These are phyloP conservation scores for Branchipolynoe longqiensis DNA, from an alignment of 2,888 invertebrate species.

Conservation along the genomic window DNA sequence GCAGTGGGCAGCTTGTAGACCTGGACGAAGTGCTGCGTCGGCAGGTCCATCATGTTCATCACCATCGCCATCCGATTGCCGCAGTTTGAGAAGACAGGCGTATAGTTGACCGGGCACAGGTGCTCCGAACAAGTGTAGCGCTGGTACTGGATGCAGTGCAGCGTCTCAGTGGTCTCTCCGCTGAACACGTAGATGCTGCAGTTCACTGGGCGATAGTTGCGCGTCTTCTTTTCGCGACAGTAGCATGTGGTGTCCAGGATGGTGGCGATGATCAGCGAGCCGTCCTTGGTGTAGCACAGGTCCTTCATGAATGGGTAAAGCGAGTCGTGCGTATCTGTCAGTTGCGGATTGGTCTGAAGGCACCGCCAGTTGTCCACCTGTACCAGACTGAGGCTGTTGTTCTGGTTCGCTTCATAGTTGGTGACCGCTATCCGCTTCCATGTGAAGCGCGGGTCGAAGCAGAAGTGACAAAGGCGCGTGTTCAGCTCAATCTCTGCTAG, in stretches of 20 bases:
- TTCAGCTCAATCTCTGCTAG: slow-evolving; percentile 74
- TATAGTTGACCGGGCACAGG: slow-evolving; percentile 80
- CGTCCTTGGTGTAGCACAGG: slow-evolving; percentile 78
- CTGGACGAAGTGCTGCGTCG: slow-evolving; percentile 77
- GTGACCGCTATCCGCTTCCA: slow-evolving; percentile 78
- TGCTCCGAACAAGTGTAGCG: slow-evolving; percentile 79
- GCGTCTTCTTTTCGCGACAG: slow-evolving; percentile 78
- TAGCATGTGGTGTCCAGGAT: slow-evolving; percentile 76
- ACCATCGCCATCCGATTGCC: slow-evolving; percentile 80
- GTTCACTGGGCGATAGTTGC: slow-evolving; percentile 77
- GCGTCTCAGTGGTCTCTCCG: slow-evolving; percentile 77
- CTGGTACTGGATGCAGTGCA: slow-evolving; percentile 80
- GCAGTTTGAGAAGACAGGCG: slow-evolving; percentile 79
- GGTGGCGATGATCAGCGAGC: slow-evolving; percentile 78
- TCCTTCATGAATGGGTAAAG: slow-evolving; percentile 78
- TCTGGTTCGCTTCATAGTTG: slow-evolving; percentile 76
- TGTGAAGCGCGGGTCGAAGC: slow-evolving; percentile 80
- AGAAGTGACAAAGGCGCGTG: slow-evolving; percentile 71
- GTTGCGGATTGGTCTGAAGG: slow-evolving; percentile 74
- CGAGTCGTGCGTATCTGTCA: slow-evolving; percentile 73
- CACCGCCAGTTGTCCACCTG: slow-evolving; percentile 75
- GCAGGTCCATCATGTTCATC: slow-evolving; percentile 77
- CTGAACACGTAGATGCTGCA: slow-evolving; percentile 79
- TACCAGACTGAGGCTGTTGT: slow-evolving; percentile 79
- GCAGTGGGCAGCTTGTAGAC: slow-evolving; percentile 79